A percentile compares a stretch with the other conserved stretches of the same genome.
phyloP scores from a whole-genome alignment of 2,113 vertebrate species.

The Pan troglodytes region NHGRI_mPanTro3-v2.1_pri NC_072413.2:20598001-20598500 shows the following conservation, averaged over 20 bases:
- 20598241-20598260: neutral
- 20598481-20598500: neutral
- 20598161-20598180: neutral
- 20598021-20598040: neutral
- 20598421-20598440: neutral
- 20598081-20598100: neutral
- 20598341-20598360: neutral
- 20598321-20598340: neutral
- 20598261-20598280: neutral
- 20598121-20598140: neutral
- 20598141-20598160: neutral
- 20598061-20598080: neutral
- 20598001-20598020: neutral
- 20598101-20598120: neutral
- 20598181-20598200: neutral
- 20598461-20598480: neutral
- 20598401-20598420: neutral
- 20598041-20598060: neutral
- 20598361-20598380: neutral
- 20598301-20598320: neutral
- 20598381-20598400: neutral
- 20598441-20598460: too few relatives aligned
- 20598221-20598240: neutral
- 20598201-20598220: neutral
- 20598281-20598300: neutral